A percentile compares a stretch with the other conserved stretches of the same genome.
phyloP scores from a whole-genome alignment of 2,797 vertebrate species.

The Vespertilio murinus region DNA sequence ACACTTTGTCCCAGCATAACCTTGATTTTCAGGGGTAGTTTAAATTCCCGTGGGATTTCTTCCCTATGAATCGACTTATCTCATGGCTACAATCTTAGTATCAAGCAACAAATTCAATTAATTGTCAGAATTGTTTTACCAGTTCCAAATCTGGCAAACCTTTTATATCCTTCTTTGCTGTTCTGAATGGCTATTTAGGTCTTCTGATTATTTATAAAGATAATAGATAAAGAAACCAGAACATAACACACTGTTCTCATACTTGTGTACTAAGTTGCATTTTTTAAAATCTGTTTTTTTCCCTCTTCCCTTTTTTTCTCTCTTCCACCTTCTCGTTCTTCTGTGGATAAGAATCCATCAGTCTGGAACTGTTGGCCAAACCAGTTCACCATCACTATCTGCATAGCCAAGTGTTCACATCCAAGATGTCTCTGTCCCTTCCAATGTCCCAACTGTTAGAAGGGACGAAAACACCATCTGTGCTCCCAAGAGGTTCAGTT shows the following conservation, averaged over 20 bases:
- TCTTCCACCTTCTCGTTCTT: neutral
- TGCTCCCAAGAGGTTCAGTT: constrained; percentile 25
- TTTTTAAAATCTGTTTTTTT: neutral
- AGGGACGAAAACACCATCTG: constrained; percentile 67
- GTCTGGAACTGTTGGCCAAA: constrained; percentile 56
- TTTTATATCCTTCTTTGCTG: neutral
- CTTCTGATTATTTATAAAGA: neutral
- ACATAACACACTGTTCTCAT: neutral
- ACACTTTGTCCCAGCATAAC: neutral
- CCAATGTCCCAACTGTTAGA: constrained; percentile 51
- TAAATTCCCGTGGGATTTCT: constrained; percentile 7
- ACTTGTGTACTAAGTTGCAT: neutral
- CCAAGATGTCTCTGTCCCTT: constrained; percentile 39
- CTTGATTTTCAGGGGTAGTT: neutral
- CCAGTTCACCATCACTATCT: constrained; percentile 54
- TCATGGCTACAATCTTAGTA: neutral
- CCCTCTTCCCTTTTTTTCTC: neutral
- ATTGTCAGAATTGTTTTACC: constrained; percentile 1
- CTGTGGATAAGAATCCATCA: neutral
- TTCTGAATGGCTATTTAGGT: neutral
- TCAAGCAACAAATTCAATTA: neutral
- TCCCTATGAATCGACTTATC: neutral
- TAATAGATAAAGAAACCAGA: neutral
- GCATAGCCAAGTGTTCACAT: constrained; percentile 38
- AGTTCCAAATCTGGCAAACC: neutral